These are phyloP conservation scores for Epinephelus coioides DNA, from an alignment of 2,797 vertebrate species.

Conservation along the genomic window DNA sequence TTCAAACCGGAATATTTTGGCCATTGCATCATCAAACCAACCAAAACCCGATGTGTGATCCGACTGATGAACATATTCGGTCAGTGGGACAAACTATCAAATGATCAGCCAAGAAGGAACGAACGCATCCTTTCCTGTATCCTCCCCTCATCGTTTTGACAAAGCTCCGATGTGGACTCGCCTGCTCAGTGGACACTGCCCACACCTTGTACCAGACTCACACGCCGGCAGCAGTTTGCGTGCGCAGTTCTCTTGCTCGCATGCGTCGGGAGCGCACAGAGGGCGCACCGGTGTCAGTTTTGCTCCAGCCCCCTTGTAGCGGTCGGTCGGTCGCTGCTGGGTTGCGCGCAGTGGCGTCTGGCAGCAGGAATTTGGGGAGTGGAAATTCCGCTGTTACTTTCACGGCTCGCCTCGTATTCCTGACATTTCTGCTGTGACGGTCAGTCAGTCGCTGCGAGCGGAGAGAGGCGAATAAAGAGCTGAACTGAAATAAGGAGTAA, in stretches of 20 bases:
- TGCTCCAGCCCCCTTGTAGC: constrained; percentile 54
- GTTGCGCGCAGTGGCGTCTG: constrained; percentile 49
- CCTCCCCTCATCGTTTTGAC: background rate
- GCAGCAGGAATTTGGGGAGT: constrained; percentile 69
- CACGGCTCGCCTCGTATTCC: constrained; percentile 44
- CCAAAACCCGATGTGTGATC: background rate
- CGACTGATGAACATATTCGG: background rate
- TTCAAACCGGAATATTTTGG: no score
- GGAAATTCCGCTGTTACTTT: constrained; percentile 69
- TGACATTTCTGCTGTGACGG: constrained; percentile 63
- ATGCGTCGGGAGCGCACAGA: constrained; percentile 67
- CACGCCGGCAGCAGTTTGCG: constrained; percentile 56
- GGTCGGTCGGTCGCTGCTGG: constrained; percentile 50
- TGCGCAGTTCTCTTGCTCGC: constrained; percentile 40
- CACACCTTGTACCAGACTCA: constrained; percentile 40
- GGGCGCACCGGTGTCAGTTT: constrained; percentile 73
- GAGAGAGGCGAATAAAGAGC: constrained; percentile 30
- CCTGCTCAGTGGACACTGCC: constrained; percentile 36
- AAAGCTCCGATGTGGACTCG: constrained; percentile 21
- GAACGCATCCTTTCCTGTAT: background rate
- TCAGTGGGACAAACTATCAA: background rate
- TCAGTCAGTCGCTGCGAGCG: constrained; percentile 29
- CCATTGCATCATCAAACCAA: background rate
- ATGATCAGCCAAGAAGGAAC: background rate
- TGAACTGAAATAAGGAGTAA: constrained; percentile 27